Conservation (phyloP, 2,113 vertebrate species). For the Pagrus major region DNA sequence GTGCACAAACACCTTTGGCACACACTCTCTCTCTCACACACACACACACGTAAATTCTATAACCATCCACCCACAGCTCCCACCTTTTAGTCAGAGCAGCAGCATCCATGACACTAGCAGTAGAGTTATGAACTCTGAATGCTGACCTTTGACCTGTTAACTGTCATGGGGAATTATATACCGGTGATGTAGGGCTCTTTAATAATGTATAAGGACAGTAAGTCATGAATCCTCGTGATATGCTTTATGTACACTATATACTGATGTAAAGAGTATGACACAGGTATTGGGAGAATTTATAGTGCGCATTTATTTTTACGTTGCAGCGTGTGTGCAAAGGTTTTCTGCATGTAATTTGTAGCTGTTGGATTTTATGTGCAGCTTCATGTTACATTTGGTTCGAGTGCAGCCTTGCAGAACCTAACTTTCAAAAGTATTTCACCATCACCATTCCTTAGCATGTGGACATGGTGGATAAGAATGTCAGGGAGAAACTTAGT, state of each 20-base stretch:
- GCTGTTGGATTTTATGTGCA: neutral
- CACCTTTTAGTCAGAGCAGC: neutral
- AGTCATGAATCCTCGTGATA: constrained; percentile 38
- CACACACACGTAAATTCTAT: neutral
- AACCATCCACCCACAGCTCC: constrained; percentile 10
- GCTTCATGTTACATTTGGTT: constrained; percentile 1
- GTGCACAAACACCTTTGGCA: neutral
- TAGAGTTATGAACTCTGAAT: constrained; percentile 26
- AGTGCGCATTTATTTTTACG: neutral
- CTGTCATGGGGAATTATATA: constrained; percentile 35
- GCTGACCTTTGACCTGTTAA: constrained; percentile 45
- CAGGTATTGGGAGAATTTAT: constrained; percentile 14
- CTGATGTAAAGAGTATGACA: neutral
- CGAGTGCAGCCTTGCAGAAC: neutral
- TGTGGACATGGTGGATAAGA: neutral
- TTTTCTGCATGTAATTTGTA: neutral
- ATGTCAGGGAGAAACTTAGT: neutral
- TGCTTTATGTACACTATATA: neutral
- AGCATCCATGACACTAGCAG: neutral
- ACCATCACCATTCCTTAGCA: too few relatives aligned
- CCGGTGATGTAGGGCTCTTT: constrained; percentile 34
- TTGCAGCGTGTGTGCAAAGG: neutral
- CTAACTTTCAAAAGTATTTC: neutral
- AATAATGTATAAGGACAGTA: constrained; percentile 39
- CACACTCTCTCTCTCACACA: neutral